Evolutionary conservation across 64 coral and sea anemone species (phyloP), one percentile per base, ranked within the genome.

Genomic region (Orbicella faveolata): DNA sequence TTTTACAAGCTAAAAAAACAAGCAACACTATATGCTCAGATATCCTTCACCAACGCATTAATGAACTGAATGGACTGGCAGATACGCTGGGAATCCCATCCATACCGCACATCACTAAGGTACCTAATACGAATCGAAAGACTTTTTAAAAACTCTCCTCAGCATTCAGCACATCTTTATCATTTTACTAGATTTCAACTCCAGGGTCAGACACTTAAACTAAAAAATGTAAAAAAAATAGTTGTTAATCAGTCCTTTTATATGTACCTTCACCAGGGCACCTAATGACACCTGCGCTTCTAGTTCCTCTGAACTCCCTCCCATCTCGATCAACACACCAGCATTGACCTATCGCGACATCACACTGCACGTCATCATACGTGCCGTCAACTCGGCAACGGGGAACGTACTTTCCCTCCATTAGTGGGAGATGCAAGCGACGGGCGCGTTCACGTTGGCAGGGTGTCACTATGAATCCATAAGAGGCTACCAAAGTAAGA

Each of bases 291-390:
- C 94, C 90, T 18, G 80, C 65, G 21, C 52, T 93, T 33, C 94
- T 82, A 39, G 89, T 89, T 20, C 87, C 87, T 52, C 83, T 63
- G 35, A 86, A 83, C 59, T 96, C 94, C 61, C 30, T 76, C 2
- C 90, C 90, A 48, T 79, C 76, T 36, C 53, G 26, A 39, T 89
- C 90, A 15, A 89, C 86, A 53, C 94, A 96, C 94, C 94, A 96
- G 67, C 94, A 92, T 23, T 90, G 88, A 20, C 90, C 64, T 2
- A 39, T 21, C 21, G 80, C 80, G 2, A 77, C 75, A 23, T 76
- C 90, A 75, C 90, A 96, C 15, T 96, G 94, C 19, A 96, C 67
- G 16, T 92, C 81, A 44, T 96, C 94, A 52, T 92, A 96, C 2
- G 74, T 93, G 6, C 94, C 94, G 53, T 96, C 87, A 26, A 91